Evolutionary conservation across 2,888 invertebrate genomes (phyloP).

Genomic region (Dichetophora obliterata): DNA sequence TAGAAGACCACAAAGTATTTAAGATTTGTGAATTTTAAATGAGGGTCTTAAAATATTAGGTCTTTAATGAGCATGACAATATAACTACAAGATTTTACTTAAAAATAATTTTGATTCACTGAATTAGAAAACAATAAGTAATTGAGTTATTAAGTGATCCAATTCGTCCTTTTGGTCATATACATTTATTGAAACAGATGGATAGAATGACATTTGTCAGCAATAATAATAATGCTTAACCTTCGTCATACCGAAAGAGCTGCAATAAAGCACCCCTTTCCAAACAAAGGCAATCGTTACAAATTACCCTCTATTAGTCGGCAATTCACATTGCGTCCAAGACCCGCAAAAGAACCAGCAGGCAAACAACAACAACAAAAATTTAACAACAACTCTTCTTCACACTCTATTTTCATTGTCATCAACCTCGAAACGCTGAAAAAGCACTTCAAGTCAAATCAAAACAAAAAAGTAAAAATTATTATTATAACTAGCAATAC

Average conservation of each 20-base stretch:
- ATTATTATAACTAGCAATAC: conserved; percentile 10
- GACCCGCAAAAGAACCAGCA: background rate
- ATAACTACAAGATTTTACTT: too few species aligned
- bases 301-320: conserved; percentile 64
- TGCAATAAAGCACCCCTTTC: background rate
- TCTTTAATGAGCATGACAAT: too few species aligned
- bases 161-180: background rate
- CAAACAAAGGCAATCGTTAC: conserved; percentile 51
- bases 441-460: conserved; percentile 11
- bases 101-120: too few species aligned
- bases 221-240: conserved; percentile 6
- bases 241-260: conserved; percentile 15
- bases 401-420: background rate
- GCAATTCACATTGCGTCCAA: conserved; percentile 50
- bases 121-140: too few species aligned
- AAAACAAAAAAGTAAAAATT: conserved; percentile 14
- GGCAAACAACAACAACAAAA: background rate
- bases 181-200: conserved; percentile 63
- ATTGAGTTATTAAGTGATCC: background rate
- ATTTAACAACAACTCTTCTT: background rate
- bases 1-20: too few species aligned
- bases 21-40: too few species aligned
- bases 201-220: conserved; percentile 57
- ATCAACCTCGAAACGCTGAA: background rate
- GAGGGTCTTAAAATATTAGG: too few species aligned